Percentiles rank a stretch among this genome's conserved stretches.
Evolutionary conservation across 2,797 vertebrate species (phyloP).

Genomic region (Allobates femoralis): DNA sequence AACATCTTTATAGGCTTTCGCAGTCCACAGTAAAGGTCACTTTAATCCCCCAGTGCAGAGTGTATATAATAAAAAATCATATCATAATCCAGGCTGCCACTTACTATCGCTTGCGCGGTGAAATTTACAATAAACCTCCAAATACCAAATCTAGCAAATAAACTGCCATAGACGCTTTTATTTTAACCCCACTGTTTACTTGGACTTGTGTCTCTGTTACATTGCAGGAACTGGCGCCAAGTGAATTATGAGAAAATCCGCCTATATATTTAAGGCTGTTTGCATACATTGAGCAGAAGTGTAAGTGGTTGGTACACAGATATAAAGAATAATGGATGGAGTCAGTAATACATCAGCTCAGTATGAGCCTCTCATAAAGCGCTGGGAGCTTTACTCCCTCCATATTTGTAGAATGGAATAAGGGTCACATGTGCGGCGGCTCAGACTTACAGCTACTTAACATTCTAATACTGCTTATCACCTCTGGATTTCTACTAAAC

Average conservation of each 20-base stretch:
- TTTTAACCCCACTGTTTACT: constrained; percentile 33
- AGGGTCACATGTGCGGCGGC: constrained; percentile 7
- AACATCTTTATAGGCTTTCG: neutral
- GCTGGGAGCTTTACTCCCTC: neutral
- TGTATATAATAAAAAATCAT: constrained; percentile 55
- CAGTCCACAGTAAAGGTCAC: neutral
- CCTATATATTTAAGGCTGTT: constrained; percentile 38
- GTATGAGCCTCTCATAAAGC: constrained; percentile 25
- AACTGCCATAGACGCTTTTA: neutral
- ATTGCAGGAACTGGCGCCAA: constrained; percentile 34
- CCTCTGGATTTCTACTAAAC: neutral
- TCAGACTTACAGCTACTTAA: constrained; percentile 44
- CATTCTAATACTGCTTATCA: constrained; percentile 48
- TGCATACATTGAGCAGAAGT: constrained; percentile 14
- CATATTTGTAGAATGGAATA: constrained; percentile 16
- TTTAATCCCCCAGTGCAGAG: constrained; percentile 26
- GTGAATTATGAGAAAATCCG: constrained; percentile 28
- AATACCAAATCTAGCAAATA: constrained; percentile 42
- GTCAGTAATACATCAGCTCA: constrained; percentile 6
- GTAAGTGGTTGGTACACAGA: constrained; percentile 15
- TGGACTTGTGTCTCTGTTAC: constrained; percentile 23
- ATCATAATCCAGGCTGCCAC: constrained; percentile 39
- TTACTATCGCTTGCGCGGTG: constrained; percentile 12
- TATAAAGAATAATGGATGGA: constrained; percentile 13
- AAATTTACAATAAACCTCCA: constrained; percentile 27